Evolutionary conservation across 2,888 invertebrate genomes (phyloP).

Genomic region (Sminthurides aquaticus): DNA sequence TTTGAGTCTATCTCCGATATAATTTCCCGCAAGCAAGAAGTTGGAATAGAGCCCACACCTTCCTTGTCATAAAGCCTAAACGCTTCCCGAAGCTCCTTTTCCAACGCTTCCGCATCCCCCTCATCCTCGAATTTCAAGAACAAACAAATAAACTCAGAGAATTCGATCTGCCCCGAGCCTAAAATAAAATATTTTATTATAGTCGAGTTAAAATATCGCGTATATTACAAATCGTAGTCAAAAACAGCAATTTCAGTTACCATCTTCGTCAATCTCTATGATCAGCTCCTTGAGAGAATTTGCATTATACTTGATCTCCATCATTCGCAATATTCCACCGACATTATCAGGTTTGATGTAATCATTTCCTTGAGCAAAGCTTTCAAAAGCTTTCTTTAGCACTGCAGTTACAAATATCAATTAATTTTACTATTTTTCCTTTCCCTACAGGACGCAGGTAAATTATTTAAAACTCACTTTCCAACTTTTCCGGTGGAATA

Average conservation of each 20-base stretch:
- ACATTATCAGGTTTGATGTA: conserved; percentile 93
- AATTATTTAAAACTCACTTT: no score
- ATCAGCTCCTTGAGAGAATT: conserved; percentile 93
- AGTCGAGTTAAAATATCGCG: no score
- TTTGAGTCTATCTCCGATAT: conserved; percentile 5
- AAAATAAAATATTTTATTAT: no score
- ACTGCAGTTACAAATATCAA: no score
- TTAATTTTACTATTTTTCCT: no score
- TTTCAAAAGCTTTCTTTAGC: conserved; percentile 89
- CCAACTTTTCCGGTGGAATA: conserved; percentile 15
- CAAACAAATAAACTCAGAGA: conserved; percentile 89
- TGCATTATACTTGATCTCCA: conserved; percentile 95
- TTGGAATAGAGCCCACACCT: conserved; percentile 51
- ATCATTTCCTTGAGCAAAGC: conserved; percentile 87
- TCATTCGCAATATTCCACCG: conserved; percentile 84
- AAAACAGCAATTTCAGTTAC: no score
- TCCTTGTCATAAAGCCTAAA: conserved; percentile 98
- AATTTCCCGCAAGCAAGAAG: conserved; percentile 3
- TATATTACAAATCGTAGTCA: no score
- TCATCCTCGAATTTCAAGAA: conserved; percentile 96
- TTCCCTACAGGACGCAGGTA: no score
- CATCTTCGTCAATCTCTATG: conserved; percentile 95
- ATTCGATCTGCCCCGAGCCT: conserved; percentile 94
- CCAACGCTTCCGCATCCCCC: conserved; percentile 94
- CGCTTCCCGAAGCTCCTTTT: conserved; percentile 95